phyloP scores from a whole-genome alignment of 1,140 invertebrate genomes.

The Drosophila kohkoa region DNA sequence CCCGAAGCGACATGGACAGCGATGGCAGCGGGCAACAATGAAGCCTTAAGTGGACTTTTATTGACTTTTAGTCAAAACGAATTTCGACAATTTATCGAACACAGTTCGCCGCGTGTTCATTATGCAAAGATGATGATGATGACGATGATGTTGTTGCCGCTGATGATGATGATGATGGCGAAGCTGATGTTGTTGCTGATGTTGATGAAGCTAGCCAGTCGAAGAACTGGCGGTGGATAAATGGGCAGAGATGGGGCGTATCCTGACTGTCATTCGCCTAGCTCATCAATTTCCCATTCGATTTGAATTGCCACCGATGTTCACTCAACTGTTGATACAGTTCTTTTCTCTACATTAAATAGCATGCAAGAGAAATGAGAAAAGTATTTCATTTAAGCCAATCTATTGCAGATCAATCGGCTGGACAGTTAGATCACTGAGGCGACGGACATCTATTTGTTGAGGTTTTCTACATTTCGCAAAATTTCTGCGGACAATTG shows the following conservation, averaged over 20 bases:
- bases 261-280: conserved; percentile 68
- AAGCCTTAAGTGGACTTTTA: conserved; percentile 82
- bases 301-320: conserved; percentile 48
- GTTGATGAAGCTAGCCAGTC: conserved; percentile 37
- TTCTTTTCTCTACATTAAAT: conserved; percentile 37
- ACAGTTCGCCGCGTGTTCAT: conserved; percentile 72
- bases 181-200: conserved; percentile 14
- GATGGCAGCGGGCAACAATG: conserved; percentile 66
- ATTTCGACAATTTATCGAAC: conserved; percentile 81
- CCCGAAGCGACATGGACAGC: conserved; percentile 16
- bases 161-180: conserved; percentile 29
- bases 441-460: not conserved
- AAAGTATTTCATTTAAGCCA: not conserved
- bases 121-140: conserved; percentile 55
- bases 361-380: not conserved
- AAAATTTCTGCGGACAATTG: conserved; percentile 26
- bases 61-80: conserved; percentile 82
- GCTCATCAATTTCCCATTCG: conserved; percentile 81
- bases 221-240: not conserved
- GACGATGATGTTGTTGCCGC: conserved; percentile 18
- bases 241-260: conserved; percentile 38
- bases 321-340: conserved; percentile 62
- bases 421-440: not conserved
- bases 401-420: conserved; percentile 1
- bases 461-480: not conserved